A percentile compares a stretch with the other conserved stretches of the same genome.
Evolutionary conservation across 2,797 vertebrate species (phyloP).

Genomic region (Hyperoplus lanceolatus): DNA sequence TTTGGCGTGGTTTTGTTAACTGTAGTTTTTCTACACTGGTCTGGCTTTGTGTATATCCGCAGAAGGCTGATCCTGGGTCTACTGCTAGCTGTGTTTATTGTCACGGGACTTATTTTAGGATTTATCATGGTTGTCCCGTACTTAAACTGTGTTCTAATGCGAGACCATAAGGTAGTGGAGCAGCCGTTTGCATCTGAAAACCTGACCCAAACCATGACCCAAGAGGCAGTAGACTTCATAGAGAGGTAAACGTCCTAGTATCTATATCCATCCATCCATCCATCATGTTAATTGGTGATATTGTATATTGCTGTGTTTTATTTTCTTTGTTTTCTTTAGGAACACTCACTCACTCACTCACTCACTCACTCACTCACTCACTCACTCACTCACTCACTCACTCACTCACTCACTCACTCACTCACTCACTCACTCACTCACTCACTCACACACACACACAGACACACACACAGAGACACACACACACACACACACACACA

Average conservation of each 20-base stretch:
- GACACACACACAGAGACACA: no score
- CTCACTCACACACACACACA: no score
- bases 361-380: no score
- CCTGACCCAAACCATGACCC: constrained; percentile 89
- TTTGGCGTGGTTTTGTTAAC: constrained; percentile 61
- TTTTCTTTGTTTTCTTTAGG: no score
- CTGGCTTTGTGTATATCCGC: constrained; percentile 66
- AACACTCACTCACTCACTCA: no score
- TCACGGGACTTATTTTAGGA: constrained; percentile 14
- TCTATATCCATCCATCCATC: no score
- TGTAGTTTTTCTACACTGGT: constrained; percentile 57
- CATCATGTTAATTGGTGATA: no score
- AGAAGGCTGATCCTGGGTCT: constrained; percentile 42
- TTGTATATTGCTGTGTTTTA: no score
- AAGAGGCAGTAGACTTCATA: constrained; percentile 86
- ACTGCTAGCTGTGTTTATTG: constrained; percentile 9
- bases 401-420: no score
- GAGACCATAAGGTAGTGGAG: constrained; percentile 83
- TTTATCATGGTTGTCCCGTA: constrained; percentile 83
- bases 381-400: no score
- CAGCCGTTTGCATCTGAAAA: constrained; percentile 88
- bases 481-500: no score
- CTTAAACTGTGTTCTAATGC: constrained; percentile 93
- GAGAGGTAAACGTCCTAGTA: constrained; percentile 76
- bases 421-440: no score